A percentile compares a stretch with the other conserved stretches of the same genome.
Evolutionary conservation across 35 echinoderm and acorn worm genomes (phyloP).

Genomic region (Patiria miniata): DNA sequence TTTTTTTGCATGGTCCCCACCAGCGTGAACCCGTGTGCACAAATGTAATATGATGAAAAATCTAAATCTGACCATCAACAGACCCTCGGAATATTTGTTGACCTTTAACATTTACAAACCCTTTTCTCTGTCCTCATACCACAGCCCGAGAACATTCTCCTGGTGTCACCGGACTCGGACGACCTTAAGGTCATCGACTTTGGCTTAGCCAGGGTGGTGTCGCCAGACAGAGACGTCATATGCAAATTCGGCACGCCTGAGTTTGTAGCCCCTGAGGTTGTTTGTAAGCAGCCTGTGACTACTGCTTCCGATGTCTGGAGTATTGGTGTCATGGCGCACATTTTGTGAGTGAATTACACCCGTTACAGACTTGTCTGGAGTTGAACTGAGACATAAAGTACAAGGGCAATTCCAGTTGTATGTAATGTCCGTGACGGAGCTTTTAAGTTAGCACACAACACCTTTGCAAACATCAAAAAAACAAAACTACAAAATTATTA

Average conservation of each 20-base stretch:
- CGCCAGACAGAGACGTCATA: slow-evolving; percentile 67
- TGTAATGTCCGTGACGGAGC: no score
- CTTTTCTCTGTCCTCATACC: neutral
- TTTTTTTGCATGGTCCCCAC: no score
- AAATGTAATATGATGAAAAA: no score
- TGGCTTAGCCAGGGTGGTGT: slow-evolving; percentile 78
- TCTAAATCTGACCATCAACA: no score
- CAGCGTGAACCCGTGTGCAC: no score
- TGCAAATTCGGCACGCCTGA: slow-evolving; percentile 94
- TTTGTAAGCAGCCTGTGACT: slow-evolving; percentile 79
- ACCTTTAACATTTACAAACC: neutral
- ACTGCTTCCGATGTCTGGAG: slow-evolving; percentile 90
- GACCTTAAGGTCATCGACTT: slow-evolving; percentile 97
- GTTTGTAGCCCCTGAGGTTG: slow-evolving; percentile 96
- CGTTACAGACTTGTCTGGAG: no score
- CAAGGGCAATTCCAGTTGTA: no score
- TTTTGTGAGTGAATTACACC: slow-evolving; percentile 75
- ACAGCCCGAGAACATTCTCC: slow-evolving; percentile 95
- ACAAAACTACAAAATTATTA: no score
- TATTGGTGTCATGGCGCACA: slow-evolving; percentile 92
- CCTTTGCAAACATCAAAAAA: no score
- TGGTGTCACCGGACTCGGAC: slow-evolving; percentile 83
- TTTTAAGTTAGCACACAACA: no score
- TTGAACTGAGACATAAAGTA: no score
- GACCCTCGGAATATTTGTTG: no score